Base-by-base conservation (phyloP, 2,888 invertebrate genomes). In the Leptura quadrifasciata region DNA sequence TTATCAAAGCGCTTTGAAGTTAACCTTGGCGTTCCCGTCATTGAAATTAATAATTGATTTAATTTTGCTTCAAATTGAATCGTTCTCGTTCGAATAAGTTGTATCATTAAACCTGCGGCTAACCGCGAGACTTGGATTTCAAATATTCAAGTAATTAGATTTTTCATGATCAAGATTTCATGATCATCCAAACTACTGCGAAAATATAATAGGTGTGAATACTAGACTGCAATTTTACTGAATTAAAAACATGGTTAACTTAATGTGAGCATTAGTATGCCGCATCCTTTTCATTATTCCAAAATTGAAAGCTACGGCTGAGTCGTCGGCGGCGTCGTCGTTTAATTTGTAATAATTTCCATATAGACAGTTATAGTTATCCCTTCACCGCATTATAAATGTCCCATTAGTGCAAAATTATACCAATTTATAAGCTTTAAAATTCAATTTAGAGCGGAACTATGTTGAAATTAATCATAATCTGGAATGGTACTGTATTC, bases 281-380 rank as follows among this genome's bases (percentile, higher is more conserved):
- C 4, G 57, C 6, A 61, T 65, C 10, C 27, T 52, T 27, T 15
- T 54, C 54, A 57, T 55, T 12, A 68, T 15, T n/a, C n/a, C 24
- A 17, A 68, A 55, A 68, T 24, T 55, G 68, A 58, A 21, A 57
- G 21, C 21, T 18, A 18, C 18, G 15, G 15, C 6, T 18, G 69
- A 35, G 15, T 35, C 12, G 39, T 35, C 18, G 15, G 15, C 6
- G 12, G 69, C 20, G 15, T 35, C 12, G 39, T 35, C 58, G 31
- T 20, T 8, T 69, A 69, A 69, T 69, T 58, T 39, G 69, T 21
- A 69, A 69, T 17, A 69, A 69, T 69, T 69, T 69, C 69, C 69
- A 69, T 69, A 69, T 58, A 69, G 69, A 69, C 58, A 58, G 69
- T 58, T 54, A 58, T 58, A 39, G 57, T 57, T 69, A 57, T 69